phyloP scores from a whole-genome alignment of 1,140 invertebrate genomes.

The Pogonomyrmex barbatus region DNA sequence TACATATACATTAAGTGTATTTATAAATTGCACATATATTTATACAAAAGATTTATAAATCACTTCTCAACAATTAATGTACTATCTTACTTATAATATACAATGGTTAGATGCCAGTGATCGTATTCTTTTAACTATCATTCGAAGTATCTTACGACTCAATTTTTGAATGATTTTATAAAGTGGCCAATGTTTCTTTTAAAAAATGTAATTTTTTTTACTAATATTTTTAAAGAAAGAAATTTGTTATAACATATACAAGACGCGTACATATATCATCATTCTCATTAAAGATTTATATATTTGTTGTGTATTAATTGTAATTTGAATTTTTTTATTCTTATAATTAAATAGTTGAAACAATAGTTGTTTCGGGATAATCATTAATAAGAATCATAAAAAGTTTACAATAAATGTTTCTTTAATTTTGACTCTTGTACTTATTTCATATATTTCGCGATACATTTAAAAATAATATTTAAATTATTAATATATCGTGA shows the following conservation, averaged over 20 bases:
- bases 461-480: constrained; percentile 1
- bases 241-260: neutral
- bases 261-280: neutral
- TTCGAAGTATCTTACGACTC: constrained; percentile 43
- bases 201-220: neutral
- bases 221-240: neutral
- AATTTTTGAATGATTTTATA: constrained; percentile 39
- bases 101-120: constrained; percentile 27
- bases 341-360: neutral
- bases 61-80: constrained; percentile 44
- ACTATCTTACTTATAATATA: constrained; percentile 34
- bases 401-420: neutral
- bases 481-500: neutral
- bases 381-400: neutral
- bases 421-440: neutral
- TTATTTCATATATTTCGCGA: neutral
- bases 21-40: constrained; percentile 57
- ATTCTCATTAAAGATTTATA: constrained; percentile 8
- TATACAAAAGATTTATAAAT: constrained; percentile 61
- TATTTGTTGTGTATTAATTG: neutral
- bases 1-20: constrained; percentile 56
- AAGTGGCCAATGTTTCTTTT: neutral
- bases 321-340: neutral
- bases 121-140: neutral
- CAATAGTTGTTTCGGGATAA: neutral